Conservation (phyloP, 2,797 vertebrate species). For the Cirrhinus molitorella region DNA sequence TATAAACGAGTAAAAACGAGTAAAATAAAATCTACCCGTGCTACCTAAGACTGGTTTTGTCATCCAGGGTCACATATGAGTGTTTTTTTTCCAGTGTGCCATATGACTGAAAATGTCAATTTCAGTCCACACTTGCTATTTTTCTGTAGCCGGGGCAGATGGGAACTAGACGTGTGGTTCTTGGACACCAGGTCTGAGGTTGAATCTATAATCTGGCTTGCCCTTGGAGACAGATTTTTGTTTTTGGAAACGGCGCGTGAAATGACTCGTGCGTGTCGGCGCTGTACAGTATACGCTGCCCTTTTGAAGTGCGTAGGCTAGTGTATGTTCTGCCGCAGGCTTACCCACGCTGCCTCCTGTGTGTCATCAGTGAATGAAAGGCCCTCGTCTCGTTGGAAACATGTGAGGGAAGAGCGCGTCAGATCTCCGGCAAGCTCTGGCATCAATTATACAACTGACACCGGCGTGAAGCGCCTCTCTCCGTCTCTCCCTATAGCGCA, state of each 20-base stretch:
- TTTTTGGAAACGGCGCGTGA: slow-evolving; percentile 21
- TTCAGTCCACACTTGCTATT: neutral
- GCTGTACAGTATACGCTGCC: slow-evolving; percentile 43
- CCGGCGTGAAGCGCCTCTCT: slow-evolving; percentile 32
- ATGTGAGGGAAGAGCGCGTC: slow-evolving; percentile 50
- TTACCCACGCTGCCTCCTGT: slow-evolving; percentile 61
- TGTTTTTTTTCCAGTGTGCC: no score
- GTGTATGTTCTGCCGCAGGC: slow-evolving; percentile 50
- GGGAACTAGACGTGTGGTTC: neutral
- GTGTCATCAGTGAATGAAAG: slow-evolving; percentile 75
- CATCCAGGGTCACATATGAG: no score
- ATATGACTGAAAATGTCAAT: neutral
- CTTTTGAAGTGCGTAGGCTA: slow-evolving; percentile 42
- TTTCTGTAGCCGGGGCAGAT: neutral
- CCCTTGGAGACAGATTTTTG: slow-evolving; percentile 1
- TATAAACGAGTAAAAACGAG: no score
- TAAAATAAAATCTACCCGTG: no score
- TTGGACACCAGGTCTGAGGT: slow-evolving; percentile 6
- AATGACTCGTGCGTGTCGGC: slow-evolving; percentile 49
- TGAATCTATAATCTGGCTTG: slow-evolving; percentile 15
- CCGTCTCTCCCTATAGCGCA: slow-evolving; percentile 49
- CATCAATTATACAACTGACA: slow-evolving; percentile 61
- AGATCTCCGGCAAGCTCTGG: slow-evolving; percentile 56
- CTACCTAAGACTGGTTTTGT: no score
- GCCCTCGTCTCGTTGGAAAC: slow-evolving; percentile 49